Conservation (phyloP, 2,888 invertebrate genomes). For the Deroplatys truncata region DNA sequence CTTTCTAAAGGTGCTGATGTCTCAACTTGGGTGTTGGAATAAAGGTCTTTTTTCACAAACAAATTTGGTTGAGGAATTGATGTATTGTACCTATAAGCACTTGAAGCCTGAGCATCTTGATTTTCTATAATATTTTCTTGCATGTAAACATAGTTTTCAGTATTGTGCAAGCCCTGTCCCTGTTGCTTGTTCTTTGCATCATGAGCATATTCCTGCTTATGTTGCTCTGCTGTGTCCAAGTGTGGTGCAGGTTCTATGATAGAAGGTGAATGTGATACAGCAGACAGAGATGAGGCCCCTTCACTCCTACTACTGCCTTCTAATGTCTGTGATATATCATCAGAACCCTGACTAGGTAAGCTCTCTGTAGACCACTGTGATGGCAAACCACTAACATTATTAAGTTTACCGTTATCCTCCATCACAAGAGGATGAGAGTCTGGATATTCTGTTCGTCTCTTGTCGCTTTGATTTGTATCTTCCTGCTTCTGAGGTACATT, state of each 20-base stretch:
- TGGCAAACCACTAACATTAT: constrained; percentile 35
- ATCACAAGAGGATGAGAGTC: neutral
- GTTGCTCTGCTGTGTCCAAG: neutral
- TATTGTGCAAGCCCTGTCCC: neutral
- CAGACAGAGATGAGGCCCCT: neutral
- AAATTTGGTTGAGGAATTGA: neutral
- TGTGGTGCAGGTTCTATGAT: no score
- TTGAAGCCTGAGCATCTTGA: neutral
- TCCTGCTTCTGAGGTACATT: neutral
- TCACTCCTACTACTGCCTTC: constrained; percentile 1
- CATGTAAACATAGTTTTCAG: neutral
- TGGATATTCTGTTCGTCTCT: neutral
- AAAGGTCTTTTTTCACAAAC: neutral
- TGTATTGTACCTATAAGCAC: neutral
- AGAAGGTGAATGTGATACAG: neutral
- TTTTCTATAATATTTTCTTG: neutral
- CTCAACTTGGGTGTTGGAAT: neutral
- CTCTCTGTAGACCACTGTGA: constrained; percentile 65
- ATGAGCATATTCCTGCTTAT: neutral
- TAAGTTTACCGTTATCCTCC: constrained; percentile 30
- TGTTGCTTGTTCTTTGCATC: neutral
- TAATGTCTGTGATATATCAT: constrained; percentile 54
- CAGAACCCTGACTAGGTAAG: constrained; percentile 62
- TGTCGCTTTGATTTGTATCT: neutral
- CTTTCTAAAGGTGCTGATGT: neutral